A percentile compares a stretch with the other conserved stretches of the same genome.
These are phyloP conservation scores for Vidua macroura DNA, from an alignment of 2,113 vertebrate species.

Conservation along the genomic window DNA sequence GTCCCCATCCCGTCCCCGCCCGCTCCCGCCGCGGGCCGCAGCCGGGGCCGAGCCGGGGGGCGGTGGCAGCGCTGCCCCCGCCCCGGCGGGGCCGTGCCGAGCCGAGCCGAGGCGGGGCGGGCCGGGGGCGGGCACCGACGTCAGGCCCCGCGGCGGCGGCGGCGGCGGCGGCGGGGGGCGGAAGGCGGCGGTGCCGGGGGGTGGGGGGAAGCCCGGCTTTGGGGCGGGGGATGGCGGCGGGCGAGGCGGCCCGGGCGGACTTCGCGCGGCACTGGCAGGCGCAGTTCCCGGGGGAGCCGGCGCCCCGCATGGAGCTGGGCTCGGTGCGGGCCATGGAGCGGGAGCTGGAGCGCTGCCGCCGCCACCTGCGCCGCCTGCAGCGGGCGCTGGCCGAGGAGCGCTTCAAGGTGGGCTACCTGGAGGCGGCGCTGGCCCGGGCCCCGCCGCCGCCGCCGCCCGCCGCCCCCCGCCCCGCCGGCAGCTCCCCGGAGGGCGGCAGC, in stretches of 20 bases:
- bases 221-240: too few species aligned
- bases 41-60: too few species aligned
- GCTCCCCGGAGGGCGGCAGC: slow-evolving; percentile 86
- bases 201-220: too few species aligned
- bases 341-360: background rate
- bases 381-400: background rate
- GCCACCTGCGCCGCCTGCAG: background rate
- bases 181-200: background rate
- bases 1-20: too few species aligned
- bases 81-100: too few species aligned
- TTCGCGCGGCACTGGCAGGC: background rate
- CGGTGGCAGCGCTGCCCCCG: too few species aligned
- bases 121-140: too few species aligned
- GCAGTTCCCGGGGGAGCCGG: background rate
- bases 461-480: background rate
- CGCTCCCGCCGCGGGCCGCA: too few species aligned
- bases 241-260: background rate
- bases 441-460: background rate
- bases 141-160: too few species aligned
- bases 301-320: background rate
- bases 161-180: background rate
- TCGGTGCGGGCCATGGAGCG: background rate
- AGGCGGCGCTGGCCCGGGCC: background rate
- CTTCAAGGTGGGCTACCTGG: background rate
- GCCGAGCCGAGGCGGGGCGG: too few species aligned